phyloP scores from a whole-genome alignment of 1,140 invertebrate species.

The Diplogasteroides magnus region DNA sequence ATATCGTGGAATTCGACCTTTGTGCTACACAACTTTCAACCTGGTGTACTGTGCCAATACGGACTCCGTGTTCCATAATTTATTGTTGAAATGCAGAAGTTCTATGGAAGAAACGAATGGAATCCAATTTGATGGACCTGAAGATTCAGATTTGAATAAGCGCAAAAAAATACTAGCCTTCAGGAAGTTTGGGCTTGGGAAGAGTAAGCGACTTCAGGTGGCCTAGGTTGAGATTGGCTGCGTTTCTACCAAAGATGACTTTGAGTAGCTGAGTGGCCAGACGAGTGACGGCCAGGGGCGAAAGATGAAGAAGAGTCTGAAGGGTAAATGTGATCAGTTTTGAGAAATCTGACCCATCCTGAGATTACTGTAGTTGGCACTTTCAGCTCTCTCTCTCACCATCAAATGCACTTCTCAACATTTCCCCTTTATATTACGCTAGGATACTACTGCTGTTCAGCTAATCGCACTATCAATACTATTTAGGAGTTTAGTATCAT shows the following conservation, averaged over 20 bases:
- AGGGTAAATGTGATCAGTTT: not conserved
- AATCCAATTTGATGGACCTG: too few relatives aligned
- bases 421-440: slow-evolving; percentile 4
- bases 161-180: too few relatives aligned
- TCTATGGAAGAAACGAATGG: too few relatives aligned
- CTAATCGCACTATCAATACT: slow-evolving; percentile 1
- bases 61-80: too few relatives aligned
- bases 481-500: too few relatives aligned
- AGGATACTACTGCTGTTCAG: not conserved
- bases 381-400: not conserved
- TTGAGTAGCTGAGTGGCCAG: slow-evolving; percentile 19
- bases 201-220: slow-evolving; percentile 10
- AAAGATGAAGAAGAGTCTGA: slow-evolving; percentile 7
- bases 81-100: too few relatives aligned
- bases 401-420: slow-evolving; percentile 6
- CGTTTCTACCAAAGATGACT: slow-evolving; percentile 15
- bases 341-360: not conserved
- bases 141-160: too few relatives aligned
- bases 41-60: too few relatives aligned
- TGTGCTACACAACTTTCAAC: too few relatives aligned
- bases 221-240: slow-evolving; percentile 9
- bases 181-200: too few relatives aligned
- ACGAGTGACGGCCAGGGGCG: not conserved
- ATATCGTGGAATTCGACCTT: too few relatives aligned
- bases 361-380: slow-evolving; percentile 8